phyloP scores from a whole-genome alignment of 2,888 invertebrate species.

The Prosapia bicincta region DNA sequence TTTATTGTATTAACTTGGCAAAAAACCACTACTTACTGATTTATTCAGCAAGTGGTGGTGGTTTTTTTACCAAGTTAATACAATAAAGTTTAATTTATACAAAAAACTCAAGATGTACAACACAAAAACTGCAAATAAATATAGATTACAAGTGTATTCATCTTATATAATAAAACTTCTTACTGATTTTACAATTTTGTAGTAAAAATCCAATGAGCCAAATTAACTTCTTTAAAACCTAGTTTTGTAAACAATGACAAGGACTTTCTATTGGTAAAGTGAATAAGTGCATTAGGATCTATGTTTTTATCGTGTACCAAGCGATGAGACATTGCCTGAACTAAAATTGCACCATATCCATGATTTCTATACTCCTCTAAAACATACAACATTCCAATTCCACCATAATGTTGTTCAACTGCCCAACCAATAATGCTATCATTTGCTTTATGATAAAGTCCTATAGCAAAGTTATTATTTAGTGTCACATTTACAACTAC shows the following conservation, averaged over 20 bases:
- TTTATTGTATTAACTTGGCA: too few relatives aligned
- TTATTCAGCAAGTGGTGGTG: too few relatives aligned
- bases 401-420: conserved; percentile 16
- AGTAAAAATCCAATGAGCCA: conserved; percentile 12
- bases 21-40: too few relatives aligned
- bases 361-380: background rate
- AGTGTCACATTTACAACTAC: conserved; percentile 4
- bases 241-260: conserved; percentile 1
- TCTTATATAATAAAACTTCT: too few relatives aligned
- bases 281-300: conserved; percentile 11
- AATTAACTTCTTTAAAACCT: conserved; percentile 3
- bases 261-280: background rate
- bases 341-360: conserved; percentile 6
- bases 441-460: background rate
- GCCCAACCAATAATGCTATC: conserved; percentile 7
- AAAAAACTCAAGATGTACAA: too few relatives aligned
- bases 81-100: too few relatives aligned
- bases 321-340: conserved; percentile 3
- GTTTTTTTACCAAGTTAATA: too few relatives aligned
- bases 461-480: background rate
- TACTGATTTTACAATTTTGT: background rate
- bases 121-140: too few relatives aligned
- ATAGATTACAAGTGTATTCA: too few relatives aligned
- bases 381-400: conserved; percentile 14
- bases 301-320: background rate